Percentiles rank a stretch among this genome's conserved stretches.
Conservation (phyloP, 1,140 invertebrate genomes). For the Drosophila repletoides region DNA sequence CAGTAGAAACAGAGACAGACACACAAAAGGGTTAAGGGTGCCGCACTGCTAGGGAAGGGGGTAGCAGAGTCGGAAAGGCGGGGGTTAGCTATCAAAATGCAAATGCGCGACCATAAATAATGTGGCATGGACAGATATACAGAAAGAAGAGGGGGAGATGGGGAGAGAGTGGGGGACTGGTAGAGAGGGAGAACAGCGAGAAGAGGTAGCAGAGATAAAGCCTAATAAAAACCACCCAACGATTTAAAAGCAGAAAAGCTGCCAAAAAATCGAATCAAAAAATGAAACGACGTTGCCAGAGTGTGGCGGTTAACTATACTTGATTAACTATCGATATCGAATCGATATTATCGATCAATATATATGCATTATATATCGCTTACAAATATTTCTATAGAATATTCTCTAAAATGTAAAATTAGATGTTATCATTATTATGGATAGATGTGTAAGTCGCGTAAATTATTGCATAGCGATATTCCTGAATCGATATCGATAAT, state of each 20-base stretch:
- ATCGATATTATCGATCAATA: too few relatives aligned
- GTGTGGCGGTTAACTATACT: too few relatives aligned
- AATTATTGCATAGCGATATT: too few relatives aligned
- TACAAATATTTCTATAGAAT: too few relatives aligned
- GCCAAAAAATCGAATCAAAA: slow-evolving; percentile 28
- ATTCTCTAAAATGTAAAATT: too few relatives aligned
- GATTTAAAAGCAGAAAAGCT: slow-evolving; percentile 54
- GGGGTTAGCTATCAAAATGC: slow-evolving; percentile 71
- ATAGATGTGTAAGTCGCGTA: too few relatives aligned
- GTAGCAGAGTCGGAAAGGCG: background rate
- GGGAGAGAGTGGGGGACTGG: too few relatives aligned
- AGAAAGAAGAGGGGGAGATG: slow-evolving; percentile 14
- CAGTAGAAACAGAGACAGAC: background rate
- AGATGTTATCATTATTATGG: too few relatives aligned
- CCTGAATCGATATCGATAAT: too few relatives aligned
- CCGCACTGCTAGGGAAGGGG: background rate
- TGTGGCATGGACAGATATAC: slow-evolving; percentile 39
- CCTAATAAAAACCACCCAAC: slow-evolving; percentile 77
- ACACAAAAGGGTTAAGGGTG: slow-evolving; percentile 58
- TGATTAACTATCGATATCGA: too few relatives aligned
- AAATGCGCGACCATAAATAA: slow-evolving; percentile 80
- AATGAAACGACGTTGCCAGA: too few relatives aligned
- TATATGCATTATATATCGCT: too few relatives aligned
- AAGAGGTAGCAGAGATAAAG: background rate
- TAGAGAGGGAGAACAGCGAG: background rate